Evolutionary conservation across 1,140 invertebrate species (phyloP).

Genomic region (Drosophila arizonae): DNA sequence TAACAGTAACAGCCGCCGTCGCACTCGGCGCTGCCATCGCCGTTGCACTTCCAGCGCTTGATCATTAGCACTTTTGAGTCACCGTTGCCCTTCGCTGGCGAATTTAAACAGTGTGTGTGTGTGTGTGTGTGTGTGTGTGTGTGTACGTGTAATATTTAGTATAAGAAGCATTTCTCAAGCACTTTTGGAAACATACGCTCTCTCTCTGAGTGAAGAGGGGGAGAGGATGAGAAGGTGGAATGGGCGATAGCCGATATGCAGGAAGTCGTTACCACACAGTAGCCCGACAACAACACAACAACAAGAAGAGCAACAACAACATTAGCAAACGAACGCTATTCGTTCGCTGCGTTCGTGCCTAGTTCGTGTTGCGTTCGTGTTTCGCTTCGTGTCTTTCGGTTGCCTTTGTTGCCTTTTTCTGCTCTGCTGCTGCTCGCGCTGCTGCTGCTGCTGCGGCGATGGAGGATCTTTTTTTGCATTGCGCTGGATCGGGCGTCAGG

Average conservation of each 20-base stretch:
- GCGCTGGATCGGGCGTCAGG: conserved; percentile 13
- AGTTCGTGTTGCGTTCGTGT: conserved; percentile 17
- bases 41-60: conserved; percentile 22
- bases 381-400: not conserved
- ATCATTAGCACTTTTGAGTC: conserved; percentile 56
- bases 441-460: conserved; percentile 20
- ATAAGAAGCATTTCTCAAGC: conserved; percentile 32
- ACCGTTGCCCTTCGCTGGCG: conserved; percentile 50
- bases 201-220: not conserved
- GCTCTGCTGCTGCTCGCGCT: conserved; percentile 16
- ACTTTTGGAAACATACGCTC: no score
- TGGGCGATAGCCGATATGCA: conserved; percentile 28
- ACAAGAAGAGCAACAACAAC: conserved; percentile 14
- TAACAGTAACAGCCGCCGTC: conserved; percentile 6
- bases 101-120: conserved; percentile 6
- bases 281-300: conserved; percentile 38
- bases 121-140: conserved; percentile 4
- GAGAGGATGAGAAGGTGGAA: not conserved
- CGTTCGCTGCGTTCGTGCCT: conserved; percentile 2
- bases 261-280: conserved; percentile 49
- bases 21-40: not conserved
- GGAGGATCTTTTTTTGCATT: conserved; percentile 31
- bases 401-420: conserved; percentile 23
- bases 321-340: conserved; percentile 2
- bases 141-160: conserved; percentile 30